phyloP scores from a whole-genome alignment of 2,797 vertebrate genomes.

The Tiaroga cobitis region DNA sequence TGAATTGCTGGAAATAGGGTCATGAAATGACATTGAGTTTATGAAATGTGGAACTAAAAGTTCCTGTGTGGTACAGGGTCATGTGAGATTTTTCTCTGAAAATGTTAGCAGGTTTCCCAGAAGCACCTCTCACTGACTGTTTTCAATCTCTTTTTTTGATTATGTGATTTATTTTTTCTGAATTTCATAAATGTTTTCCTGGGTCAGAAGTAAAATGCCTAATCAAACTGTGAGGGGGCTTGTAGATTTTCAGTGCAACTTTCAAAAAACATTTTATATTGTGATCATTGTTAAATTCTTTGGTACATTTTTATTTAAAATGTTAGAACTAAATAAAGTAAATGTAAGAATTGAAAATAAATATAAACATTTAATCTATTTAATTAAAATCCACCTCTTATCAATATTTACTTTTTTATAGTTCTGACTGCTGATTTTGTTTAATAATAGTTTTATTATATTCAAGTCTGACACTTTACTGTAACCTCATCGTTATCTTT shows the following conservation, averaged over 20 bases:
- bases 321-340: neutral
- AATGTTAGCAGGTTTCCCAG: slow-evolving; percentile 14
- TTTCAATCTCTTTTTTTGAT: neutral
- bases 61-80: neutral
- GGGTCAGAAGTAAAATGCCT: neutral
- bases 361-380: neutral
- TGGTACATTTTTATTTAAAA: neutral
- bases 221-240: neutral
- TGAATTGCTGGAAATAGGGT: slow-evolving; percentile 20
- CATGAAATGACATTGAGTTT: neutral
- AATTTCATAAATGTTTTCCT: neutral
- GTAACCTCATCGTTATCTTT: too few species aligned
- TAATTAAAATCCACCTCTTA: neutral
- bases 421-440: neutral
- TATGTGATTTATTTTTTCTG: slow-evolving; percentile 1
- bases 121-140: neutral
- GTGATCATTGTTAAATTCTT: neutral
- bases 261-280: too few species aligned
- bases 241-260: neutral
- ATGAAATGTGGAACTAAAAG: slow-evolving; percentile 27
- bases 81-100: slow-evolving; percentile 22
- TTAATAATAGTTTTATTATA: neutral
- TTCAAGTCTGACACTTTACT: neutral
- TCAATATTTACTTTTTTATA: neutral
- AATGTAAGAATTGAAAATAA: too few species aligned